These are phyloP conservation scores for Prolemur simus DNA, from an alignment of 2,113 vertebrate species.

Conservation along the genomic window DNA sequence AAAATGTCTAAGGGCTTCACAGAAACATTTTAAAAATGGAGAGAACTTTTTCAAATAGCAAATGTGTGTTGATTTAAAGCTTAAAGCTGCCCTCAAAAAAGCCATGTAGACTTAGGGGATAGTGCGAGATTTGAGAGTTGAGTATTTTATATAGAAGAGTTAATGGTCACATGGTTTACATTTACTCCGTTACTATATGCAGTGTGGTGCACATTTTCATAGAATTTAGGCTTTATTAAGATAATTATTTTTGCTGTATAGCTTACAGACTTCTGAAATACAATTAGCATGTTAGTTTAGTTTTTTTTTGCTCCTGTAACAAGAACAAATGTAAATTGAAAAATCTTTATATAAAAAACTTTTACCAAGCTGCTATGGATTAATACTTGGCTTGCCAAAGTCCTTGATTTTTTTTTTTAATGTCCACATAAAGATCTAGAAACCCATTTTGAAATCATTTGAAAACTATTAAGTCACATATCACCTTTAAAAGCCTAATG, in stretches of 20 bases:
- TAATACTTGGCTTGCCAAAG: constrained; percentile 67
- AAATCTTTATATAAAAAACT: constrained; percentile 35
- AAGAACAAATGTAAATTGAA: constrained; percentile 68
- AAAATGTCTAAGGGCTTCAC: background rate
- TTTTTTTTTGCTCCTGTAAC: constrained; percentile 64
- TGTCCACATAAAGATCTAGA: background rate
- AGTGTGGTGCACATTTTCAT: constrained; percentile 79
- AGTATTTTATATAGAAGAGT: constrained; percentile 21
- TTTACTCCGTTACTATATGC: constrained; percentile 65
- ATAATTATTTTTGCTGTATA: constrained; percentile 67
- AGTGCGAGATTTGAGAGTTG: background rate
- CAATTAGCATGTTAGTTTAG: background rate
- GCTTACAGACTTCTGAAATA: constrained; percentile 32
- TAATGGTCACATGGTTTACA: constrained; percentile 66
- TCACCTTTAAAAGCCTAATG: constrained; percentile 56
- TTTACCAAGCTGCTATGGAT: constrained; percentile 79
- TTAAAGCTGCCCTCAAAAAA: background rate
- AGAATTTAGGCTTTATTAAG: constrained; percentile 59
- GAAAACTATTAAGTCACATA: constrained; percentile 50
- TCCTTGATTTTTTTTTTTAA: background rate
- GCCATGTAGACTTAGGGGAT: background rate
- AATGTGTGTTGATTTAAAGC: background rate
- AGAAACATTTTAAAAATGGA: background rate
- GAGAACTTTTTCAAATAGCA: background rate
- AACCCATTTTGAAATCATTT: constrained; percentile 36